These are phyloP conservation scores for Drosophila recens DNA, from an alignment of 2,888 invertebrate species.

Conservation along the genomic window DNA sequence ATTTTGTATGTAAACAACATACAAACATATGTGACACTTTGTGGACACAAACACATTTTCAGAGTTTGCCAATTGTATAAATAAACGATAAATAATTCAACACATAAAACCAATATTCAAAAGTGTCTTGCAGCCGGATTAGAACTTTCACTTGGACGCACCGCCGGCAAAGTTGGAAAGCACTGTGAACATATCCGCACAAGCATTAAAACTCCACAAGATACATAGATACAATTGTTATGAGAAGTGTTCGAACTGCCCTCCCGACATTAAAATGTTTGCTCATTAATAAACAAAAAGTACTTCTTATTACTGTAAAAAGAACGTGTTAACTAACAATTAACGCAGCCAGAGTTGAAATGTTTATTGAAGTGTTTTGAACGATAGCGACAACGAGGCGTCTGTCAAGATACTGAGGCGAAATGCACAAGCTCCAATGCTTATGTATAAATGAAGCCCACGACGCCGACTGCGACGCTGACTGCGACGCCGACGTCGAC, in stretches of 20 bases:
- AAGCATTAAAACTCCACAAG: constrained; percentile 7
- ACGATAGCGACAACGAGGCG: constrained; percentile 49
- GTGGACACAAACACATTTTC: constrained; percentile 16
- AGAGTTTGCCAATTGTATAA: constrained; percentile 42
- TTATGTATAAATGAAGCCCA: constrained; percentile 45
- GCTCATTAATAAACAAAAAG: constrained; percentile 34
- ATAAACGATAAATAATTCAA: constrained; percentile 56
- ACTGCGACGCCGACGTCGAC: constrained; percentile 1
- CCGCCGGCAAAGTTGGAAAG: constrained; percentile 42
- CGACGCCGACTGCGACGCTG: constrained; percentile 2
- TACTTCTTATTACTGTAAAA: constrained; percentile 31
- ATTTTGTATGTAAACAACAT: constrained; percentile 3
- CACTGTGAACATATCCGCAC: constrained; percentile 23
- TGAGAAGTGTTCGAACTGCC: constrained; percentile 12
- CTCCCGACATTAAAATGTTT: constrained; percentile 26
- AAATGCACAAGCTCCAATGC: constrained; percentile 37
- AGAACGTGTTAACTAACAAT: constrained; percentile 52
- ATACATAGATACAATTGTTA: not conserved
- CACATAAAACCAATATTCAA: constrained; percentile 40
- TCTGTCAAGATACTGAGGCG: constrained; percentile 66
- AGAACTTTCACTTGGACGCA: constrained; percentile 69
- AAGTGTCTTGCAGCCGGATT: constrained; percentile 66
- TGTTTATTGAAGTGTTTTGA: constrained; percentile 8
- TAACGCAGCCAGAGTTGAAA: constrained; percentile 27
- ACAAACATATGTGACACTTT: constrained; percentile 4